phyloP scores from a whole-genome alignment of 2,113 vertebrate species.

The Cavia porcellus region DNA sequence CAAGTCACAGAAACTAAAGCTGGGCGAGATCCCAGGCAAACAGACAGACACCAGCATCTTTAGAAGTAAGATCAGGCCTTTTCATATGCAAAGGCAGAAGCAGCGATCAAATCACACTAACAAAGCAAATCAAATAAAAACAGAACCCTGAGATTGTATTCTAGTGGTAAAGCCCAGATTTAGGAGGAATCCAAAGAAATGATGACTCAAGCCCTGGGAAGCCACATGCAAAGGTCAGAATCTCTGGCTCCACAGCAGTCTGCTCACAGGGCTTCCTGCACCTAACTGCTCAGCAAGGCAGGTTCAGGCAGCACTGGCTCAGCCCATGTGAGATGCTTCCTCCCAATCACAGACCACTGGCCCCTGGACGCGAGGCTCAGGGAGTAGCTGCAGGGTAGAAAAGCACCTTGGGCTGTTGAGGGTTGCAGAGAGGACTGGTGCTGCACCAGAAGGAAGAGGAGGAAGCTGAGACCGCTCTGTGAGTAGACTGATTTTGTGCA shows the following conservation, averaged over 20 bases:
- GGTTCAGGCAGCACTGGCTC: conserved; percentile 83
- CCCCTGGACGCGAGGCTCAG: conserved; percentile 73
- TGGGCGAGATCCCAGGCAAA: neutral
- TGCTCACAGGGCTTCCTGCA: conserved; percentile 74
- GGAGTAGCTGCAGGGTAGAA: conserved; percentile 35
- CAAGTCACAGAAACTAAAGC: neutral
- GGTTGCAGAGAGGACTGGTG: neutral
- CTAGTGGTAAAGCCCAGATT: neutral
- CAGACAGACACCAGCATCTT: neutral
- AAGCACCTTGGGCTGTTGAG: neutral
- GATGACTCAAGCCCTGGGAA: neutral
- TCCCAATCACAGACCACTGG: conserved; percentile 84
- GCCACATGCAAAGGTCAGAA: neutral
- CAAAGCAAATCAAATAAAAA: neutral
- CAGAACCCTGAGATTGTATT: neutral
- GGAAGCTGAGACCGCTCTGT: neutral
- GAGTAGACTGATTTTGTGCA: conserved; percentile 9
- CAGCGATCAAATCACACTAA: neutral
- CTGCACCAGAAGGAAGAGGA: neutral
- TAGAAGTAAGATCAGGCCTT: neutral
- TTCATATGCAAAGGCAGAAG: neutral
- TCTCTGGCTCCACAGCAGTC: conserved; percentile 80
- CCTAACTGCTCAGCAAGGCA: conserved; percentile 70
- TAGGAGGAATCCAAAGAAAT: neutral
- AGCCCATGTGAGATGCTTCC: conserved; percentile 82